Base-by-base conservation (phyloP, 2,888 invertebrate species). In the Pyralis farinalis region DNA sequence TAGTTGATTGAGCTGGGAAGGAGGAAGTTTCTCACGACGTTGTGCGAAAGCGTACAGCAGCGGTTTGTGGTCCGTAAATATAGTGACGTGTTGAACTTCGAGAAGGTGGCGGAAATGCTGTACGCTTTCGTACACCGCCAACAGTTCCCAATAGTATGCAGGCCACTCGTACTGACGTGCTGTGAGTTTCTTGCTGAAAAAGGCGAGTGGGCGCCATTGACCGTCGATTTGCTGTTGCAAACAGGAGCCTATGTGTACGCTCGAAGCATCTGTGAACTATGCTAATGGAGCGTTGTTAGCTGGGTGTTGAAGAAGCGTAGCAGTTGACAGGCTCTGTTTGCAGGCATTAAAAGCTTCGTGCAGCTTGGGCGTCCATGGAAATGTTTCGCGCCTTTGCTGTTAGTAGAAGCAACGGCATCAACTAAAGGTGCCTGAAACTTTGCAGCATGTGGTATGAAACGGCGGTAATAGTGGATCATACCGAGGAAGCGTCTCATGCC, bases 121-220 rank as follows among this genome's bases (percentile, higher is more conserved):
- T 0, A 75, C 50, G 0, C 64, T 63, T 40, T 53, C 44, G 38
- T 71, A 78, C 2, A 69, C 62, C 1, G 72, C 76, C 1, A 73
- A 47, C 0, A 83, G 53, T 48, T 79, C 73, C 1, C 73, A 22
- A 36, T 82, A 75, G 43, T 77, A 80, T 0, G 68, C 55, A 9
- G 59, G 51, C 62, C 62, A 58, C n/a, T 69, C 73, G 2, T 11
- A 30, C 44, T 82, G 62, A 0, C 68, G 39, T 8, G 54, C 32
- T 4, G 44, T 56, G 0, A 79, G 45, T 22, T 67, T 72, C 16
- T 51, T 49, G 1, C 70, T 72, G 40, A 70, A 76, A 39, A 75
- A 78, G 0, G 64, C 65, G 1, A 76, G 37, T 0, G 74, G 72
- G 44, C 72, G 42, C 58, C 63, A 61, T 0, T 41, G 6, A n/a